These are phyloP conservation scores for Unio pictorum DNA, from an alignment of 2,888 invertebrate genomes.

Conservation along the genomic window DNA sequence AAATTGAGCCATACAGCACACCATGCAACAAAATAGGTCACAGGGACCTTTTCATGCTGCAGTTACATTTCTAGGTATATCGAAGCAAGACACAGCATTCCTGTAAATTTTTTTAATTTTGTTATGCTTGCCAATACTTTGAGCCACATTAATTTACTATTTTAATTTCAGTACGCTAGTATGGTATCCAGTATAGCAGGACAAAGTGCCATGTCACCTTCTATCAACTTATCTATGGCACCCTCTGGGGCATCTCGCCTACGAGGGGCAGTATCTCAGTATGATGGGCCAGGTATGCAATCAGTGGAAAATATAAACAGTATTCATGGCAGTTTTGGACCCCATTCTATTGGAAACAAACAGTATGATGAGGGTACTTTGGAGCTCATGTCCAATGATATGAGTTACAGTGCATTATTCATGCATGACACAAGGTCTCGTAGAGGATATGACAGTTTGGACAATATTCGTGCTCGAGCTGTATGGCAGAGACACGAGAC, in stretches of 20 bases:
- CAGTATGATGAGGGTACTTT: constrained; percentile 55
- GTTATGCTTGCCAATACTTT: no score
- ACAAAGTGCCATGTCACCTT: constrained; percentile 42
- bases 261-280: constrained; percentile 61
- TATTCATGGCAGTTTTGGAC: constrained; percentile 25
- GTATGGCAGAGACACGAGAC: constrained; percentile 53
- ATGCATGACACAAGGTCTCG: constrained; percentile 64
- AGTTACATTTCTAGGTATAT: no score
- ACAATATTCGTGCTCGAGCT: constrained; percentile 47
- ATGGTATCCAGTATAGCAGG: constrained; percentile 50
- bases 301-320: constrained; percentile 39
- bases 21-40: no score
- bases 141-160: background rate
- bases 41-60: no score
- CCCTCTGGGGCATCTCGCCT: constrained; percentile 33
- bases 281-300: constrained; percentile 59
- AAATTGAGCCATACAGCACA: no score
- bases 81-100: no score
- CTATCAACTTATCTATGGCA: constrained; percentile 24
- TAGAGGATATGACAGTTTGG: constrained; percentile 45
- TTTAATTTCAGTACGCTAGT: constrained; percentile 49
- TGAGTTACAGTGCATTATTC: constrained; percentile 70
- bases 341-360: constrained; percentile 20
- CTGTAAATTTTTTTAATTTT: no score
- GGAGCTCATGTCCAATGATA: constrained; percentile 66